Evolutionary conservation across 2,797 vertebrate genomes (phyloP).

Genomic region (Peromyscus melanophrys): DNA sequence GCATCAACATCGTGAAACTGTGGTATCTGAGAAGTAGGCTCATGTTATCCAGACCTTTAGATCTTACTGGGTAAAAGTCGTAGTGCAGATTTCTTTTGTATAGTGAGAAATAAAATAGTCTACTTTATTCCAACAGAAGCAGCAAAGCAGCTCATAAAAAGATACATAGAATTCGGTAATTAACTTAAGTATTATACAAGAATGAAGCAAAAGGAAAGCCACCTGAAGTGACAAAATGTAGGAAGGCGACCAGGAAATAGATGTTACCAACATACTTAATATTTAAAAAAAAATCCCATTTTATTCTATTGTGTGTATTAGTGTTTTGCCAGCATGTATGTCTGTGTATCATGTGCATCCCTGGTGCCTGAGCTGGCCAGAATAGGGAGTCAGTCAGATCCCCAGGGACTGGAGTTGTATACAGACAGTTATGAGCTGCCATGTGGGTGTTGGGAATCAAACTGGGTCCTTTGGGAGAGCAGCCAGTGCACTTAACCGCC

Average conservation of each 20-base stretch:
- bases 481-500: neutral
- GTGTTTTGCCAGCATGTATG: neutral
- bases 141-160: neutral
- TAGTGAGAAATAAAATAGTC: neutral
- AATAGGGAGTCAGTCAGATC: neutral
- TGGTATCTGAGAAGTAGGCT: neutral
- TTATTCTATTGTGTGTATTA: neutral
- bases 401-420: neutral
- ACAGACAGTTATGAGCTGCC: neutral
- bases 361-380: neutral
- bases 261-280: neutral
- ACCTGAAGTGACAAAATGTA: neutral
- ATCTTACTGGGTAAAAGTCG: neutral
- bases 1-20: neutral
- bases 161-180: neutral
- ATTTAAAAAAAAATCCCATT: neutral
- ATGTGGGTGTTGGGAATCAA: neutral
- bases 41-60: neutral
- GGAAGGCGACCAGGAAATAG: constrained; percentile 13
- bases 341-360: neutral
- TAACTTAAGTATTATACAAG: neutral
- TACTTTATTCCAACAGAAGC: neutral
- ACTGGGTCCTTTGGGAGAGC: neutral
- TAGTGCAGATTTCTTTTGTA: neutral
- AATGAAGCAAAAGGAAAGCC: neutral